Evolutionary conservation across 2,888 invertebrate genomes (phyloP), one percentile per base, ranked within the genome.

Genomic region (Sarcophaga rosellei): DNA sequence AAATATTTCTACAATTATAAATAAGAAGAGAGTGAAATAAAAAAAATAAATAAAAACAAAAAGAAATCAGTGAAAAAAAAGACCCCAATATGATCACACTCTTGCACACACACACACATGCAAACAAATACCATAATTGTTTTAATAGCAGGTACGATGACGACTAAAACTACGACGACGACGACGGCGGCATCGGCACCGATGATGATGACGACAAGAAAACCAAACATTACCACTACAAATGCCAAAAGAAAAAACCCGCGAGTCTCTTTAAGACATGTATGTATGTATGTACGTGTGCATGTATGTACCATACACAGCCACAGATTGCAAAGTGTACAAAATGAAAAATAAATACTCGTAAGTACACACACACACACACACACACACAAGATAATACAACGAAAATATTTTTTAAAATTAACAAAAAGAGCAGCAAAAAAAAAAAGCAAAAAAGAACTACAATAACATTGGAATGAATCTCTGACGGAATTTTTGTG

Each of bases 401-500:
- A 73, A 12, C 17, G 53, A 20, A 45, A 45, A 44, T 66, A 72
- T 61, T 17, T 61, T 61, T 61, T n/a, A 70, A 47, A 45, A 57
- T n/a, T 59, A 59, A 59, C 21, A 59, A 44, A 70, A 74, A 12
- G 35, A 23, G 45, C 21, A 63, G 61, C n/a, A n/a, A n/a, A n/a
- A 81, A 63, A 69, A 21, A 8, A 23, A 75, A 45, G 23, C 53
- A 76, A 68, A 69, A 80, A 63, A 77, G 25, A 68, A 59, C 8
- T 76, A 44, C 80, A 83, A 82, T 68, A 78, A 81, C 77, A 78
- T 84, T 84, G 84, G 81, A 84, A 86, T 86, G 86, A 86, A 86
- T 86, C 86, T 86, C 81, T 86, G 86, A 86, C 81, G 84, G 81
- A 86, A 86, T 86, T 86, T 86, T 86, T 86, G 84, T 84, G 68